phyloP scores from a whole-genome alignment of 2,113 vertebrate species.

The Neoarius graeffei region DNA sequence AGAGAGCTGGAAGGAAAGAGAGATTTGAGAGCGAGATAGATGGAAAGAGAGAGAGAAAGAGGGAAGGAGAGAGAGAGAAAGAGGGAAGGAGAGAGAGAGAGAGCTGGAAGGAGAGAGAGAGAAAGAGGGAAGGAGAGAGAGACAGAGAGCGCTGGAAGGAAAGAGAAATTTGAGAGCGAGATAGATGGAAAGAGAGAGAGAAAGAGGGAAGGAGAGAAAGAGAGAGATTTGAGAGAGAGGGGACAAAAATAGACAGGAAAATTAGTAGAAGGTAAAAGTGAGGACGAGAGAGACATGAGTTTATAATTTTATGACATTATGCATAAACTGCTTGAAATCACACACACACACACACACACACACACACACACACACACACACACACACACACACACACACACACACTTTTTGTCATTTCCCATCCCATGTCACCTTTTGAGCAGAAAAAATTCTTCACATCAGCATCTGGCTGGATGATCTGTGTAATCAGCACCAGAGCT shows the following conservation, averaged over 20 bases:
- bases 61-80: neutral
- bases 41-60: neutral
- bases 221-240: neutral
- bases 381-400: neutral
- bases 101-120: too few relatives aligned
- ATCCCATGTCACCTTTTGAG: conserved; percentile 42
- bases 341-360: neutral
- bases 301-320: neutral
- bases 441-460: conserved; percentile 51
- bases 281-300: neutral
- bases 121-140: too few relatives aligned
- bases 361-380: neutral
- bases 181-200: neutral
- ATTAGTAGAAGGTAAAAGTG: neutral
- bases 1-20: neutral
- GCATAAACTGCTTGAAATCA: neutral
- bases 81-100: too few relatives aligned
- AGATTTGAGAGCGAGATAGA: neutral
- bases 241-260: neutral
- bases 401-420: neutral
- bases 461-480: conserved; percentile 58
- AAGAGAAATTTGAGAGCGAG: neutral
- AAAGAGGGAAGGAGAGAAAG: neutral
- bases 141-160: too few relatives aligned
- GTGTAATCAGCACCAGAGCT: conserved; percentile 5